Evolutionary conservation across 2,113 vertebrate genomes (phyloP).

Genomic region (Platanista minor): DNA sequence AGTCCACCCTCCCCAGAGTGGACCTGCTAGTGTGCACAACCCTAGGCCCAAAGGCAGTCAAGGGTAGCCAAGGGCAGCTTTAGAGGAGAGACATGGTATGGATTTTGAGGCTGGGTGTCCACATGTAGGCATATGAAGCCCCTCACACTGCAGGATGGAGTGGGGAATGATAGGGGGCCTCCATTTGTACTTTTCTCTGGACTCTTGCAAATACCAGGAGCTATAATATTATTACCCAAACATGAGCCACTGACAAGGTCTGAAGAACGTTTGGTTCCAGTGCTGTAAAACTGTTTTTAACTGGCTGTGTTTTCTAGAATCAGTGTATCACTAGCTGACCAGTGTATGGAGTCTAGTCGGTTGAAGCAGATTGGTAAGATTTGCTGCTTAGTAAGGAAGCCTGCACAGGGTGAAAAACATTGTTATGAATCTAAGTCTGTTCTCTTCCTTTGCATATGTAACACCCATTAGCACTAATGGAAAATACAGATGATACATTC

Average conservation of each 20-base stretch:
- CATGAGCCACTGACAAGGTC: slow-evolving; percentile 44
- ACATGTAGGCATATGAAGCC: background rate
- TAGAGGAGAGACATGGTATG: background rate
- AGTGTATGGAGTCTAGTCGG: background rate
- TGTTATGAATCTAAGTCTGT: slow-evolving; percentile 38
- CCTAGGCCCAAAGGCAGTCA: background rate
- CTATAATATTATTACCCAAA: slow-evolving; percentile 52
- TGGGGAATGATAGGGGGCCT: background rate
- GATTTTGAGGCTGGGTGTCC: background rate
- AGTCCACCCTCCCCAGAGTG: background rate
- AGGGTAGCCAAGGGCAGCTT: background rate
- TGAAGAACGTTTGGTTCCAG: slow-evolving; percentile 58
- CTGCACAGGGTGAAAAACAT: slow-evolving; percentile 41
- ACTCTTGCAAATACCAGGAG: slow-evolving; percentile 45
- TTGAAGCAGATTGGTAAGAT: background rate
- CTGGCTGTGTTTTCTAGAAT: slow-evolving; percentile 56
- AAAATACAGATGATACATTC: slow-evolving; percentile 45
- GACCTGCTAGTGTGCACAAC: background rate
- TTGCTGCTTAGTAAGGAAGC: background rate
- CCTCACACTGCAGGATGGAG: background rate
- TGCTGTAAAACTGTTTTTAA: slow-evolving; percentile 57
- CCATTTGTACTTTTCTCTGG: background rate
- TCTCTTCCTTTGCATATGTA: slow-evolving; percentile 57
- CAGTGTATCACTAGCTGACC: slow-evolving; percentile 49
- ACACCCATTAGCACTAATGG: slow-evolving; percentile 50